phyloP scores from a whole-genome alignment of 2,888 invertebrate species.

The Caenorhabditis sp. region DNA sequence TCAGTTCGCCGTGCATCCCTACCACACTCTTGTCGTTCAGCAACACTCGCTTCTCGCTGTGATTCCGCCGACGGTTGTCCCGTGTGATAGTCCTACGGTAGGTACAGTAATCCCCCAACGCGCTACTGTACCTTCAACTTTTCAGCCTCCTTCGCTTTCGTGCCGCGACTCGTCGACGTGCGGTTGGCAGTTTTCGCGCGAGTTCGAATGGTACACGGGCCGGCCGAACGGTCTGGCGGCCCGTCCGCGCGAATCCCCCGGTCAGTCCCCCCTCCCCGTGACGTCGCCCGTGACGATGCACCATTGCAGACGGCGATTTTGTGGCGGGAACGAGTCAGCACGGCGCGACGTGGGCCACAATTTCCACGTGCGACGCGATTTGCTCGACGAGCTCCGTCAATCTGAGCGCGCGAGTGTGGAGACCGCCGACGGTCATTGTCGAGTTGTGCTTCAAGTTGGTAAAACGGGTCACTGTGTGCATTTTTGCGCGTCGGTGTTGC shows the following conservation, averaged over 20 bases:
- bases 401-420: constrained; percentile 59
- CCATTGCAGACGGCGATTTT: constrained; percentile 46
- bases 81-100: constrained; percentile 25
- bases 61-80: constrained; percentile 26
- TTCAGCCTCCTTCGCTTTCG: constrained; percentile 19
- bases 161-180: constrained; percentile 48
- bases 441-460: constrained; percentile 65
- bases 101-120: background rate
- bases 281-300: background rate
- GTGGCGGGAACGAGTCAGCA: constrained; percentile 47
- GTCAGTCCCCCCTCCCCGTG: constrained; percentile 13
- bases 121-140: background rate
- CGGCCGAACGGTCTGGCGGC: constrained; percentile 43
- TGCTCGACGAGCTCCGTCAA: constrained; percentile 60
- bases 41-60: constrained; percentile 37
- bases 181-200: constrained; percentile 58
- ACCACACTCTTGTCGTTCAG: constrained; percentile 33
- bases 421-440: constrained; percentile 54
- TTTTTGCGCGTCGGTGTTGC: no score
- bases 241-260: constrained; percentile 56
- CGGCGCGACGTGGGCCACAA: constrained; percentile 44
- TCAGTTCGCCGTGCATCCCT: constrained; percentile 53
- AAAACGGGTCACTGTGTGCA: background rate
- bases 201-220: constrained; percentile 61
- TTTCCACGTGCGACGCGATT: constrained; percentile 58